These are phyloP conservation scores for Acanthornis magna DNA, from an alignment of 2,797 vertebrate genomes.

Conservation along the genomic window DNA sequence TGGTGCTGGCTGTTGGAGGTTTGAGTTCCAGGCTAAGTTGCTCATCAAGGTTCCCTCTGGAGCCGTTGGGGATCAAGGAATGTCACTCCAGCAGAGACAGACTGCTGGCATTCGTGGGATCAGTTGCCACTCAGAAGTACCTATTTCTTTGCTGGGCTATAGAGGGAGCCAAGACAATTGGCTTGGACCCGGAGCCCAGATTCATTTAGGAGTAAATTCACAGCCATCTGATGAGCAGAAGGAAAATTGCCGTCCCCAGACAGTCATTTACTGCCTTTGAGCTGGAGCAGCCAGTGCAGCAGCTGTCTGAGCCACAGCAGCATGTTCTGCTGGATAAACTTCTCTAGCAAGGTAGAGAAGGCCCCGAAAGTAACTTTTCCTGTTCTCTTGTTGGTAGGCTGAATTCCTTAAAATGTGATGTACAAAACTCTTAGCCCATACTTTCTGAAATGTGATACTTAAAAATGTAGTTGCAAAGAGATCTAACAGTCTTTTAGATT, in stretches of 20 bases:
- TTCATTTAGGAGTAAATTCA: neutral
- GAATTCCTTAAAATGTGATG: neutral
- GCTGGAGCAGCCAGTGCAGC: neutral
- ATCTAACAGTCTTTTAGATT: neutral
- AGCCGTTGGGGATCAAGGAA: neutral
- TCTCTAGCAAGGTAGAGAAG: neutral
- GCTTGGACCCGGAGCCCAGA: neutral
- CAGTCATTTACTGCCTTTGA: neutral
- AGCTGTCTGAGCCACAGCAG: neutral
- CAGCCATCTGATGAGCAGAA: neutral
- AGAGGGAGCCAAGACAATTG: slow-evolving; percentile 33
- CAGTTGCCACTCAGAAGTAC: neutral
- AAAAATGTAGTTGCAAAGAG: neutral
- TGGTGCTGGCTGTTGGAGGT: neutral
- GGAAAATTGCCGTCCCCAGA: neutral
- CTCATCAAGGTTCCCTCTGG: neutral
- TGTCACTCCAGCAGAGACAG: neutral
- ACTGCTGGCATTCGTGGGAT: neutral
- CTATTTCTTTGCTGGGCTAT: neutral
- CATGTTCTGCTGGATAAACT: neutral
- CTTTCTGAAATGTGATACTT: neutral
- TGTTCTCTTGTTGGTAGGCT: neutral
- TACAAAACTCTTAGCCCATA: neutral
- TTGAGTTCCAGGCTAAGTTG: neutral
- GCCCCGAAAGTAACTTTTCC: neutral